Evolutionary conservation across 1,140 invertebrate genomes (phyloP).

Genomic region (Tribolium madens): DNA sequence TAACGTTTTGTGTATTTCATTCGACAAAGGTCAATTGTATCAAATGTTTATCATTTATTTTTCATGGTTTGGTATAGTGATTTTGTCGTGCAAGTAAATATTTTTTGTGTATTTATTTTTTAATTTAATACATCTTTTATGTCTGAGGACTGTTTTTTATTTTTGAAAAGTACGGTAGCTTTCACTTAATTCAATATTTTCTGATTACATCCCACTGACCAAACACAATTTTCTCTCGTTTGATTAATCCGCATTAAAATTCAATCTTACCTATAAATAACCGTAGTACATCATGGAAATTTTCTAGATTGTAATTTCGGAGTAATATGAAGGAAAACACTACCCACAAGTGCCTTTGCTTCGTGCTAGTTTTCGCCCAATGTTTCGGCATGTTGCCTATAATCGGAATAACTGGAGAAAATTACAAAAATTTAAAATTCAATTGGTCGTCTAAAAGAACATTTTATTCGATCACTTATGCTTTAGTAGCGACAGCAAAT

Average conservation of each 20-base stretch:
- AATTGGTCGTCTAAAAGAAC: slow-evolving; percentile 22
- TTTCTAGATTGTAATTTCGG: not conserved
- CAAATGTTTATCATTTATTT: too few relatives aligned
- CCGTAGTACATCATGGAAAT: not conserved
- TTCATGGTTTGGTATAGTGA: too few relatives aligned
- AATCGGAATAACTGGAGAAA: slow-evolving; percentile 6
- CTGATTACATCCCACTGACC: not conserved
- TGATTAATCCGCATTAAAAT: not conserved
- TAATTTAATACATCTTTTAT: too few relatives aligned
- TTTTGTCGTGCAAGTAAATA: too few relatives aligned
- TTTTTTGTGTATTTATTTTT: too few relatives aligned
- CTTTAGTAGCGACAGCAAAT: not conserved
- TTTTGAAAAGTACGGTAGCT: not conserved
- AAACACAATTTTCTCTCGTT: not conserved
- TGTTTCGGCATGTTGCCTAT: slow-evolving; percentile 41
- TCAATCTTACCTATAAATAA: not conserved
- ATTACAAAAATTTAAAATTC: slow-evolving; percentile 14
- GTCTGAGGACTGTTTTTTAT: not conserved
- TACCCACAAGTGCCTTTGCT: slow-evolving; percentile 30
- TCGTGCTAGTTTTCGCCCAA: slow-evolving; percentile 31
- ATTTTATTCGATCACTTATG: not conserved
- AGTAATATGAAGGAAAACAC: not conserved
- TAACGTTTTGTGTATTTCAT: too few relatives aligned
- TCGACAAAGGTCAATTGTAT: too few relatives aligned
- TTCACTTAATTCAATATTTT: slow-evolving; percentile 49